Percentiles rank a stretch among this genome's conserved stretches.
Evolutionary conservation across 2,888 invertebrate genomes (phyloP).

Genomic region (Nomada flava): DNA sequence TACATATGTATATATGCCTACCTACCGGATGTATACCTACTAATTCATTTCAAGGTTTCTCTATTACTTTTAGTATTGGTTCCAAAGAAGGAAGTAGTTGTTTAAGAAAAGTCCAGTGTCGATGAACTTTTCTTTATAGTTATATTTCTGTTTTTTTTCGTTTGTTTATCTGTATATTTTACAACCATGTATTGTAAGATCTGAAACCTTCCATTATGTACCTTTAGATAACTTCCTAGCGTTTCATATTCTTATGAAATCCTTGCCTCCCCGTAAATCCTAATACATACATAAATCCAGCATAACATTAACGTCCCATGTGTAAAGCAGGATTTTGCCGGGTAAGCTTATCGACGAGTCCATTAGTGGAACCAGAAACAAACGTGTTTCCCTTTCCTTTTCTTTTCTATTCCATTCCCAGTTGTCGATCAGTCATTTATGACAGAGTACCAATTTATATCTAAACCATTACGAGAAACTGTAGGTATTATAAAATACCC

Average conservation of each 20-base stretch:
- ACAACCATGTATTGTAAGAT: slow-evolving; percentile 7
- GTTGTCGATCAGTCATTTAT: not conserved
- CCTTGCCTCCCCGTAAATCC: not conserved
- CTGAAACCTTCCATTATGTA: not conserved
- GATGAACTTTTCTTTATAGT: too few species aligned
- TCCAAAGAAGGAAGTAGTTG: too few species aligned
- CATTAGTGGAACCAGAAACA: slow-evolving; percentile 11
- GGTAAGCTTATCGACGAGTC: slow-evolving; percentile 19
- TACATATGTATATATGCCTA: too few species aligned
- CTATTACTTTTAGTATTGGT: too few species aligned
- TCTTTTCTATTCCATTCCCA: not conserved
- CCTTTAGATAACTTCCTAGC: not conserved
- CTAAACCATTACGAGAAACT: not conserved
- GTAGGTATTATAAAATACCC: not conserved
- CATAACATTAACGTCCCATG: not conserved
- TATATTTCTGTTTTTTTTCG: too few species aligned
- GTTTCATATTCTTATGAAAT: not conserved
- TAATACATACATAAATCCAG: not conserved
- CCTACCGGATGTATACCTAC: too few species aligned
- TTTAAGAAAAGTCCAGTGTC: too few species aligned
- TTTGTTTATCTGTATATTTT: too few species aligned
- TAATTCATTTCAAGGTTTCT: too few species aligned
- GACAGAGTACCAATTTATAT: not conserved
- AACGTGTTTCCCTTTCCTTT: not conserved
- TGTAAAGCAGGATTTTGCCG: slow-evolving; percentile 10